Evolutionary conservation across 2,113 vertebrate species (phyloP).

Genomic region (Pionites leucogaster): DNA sequence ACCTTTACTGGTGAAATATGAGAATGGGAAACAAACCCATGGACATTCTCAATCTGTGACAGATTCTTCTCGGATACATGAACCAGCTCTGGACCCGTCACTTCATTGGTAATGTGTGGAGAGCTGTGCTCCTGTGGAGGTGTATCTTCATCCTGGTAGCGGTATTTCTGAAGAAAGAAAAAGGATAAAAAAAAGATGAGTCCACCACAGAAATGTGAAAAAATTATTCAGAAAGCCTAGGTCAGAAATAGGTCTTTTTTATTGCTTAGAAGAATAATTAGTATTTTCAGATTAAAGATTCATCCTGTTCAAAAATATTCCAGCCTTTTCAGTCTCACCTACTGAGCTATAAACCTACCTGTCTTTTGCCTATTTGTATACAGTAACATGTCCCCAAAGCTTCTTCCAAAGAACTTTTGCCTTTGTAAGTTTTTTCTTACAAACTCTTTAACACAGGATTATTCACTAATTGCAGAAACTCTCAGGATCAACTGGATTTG

Average conservation of each 20-base stretch:
- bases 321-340: background rate
- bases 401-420: background rate
- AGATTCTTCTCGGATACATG: slow-evolving; percentile 95
- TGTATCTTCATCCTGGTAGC: slow-evolving; percentile 91
- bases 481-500: background rate
- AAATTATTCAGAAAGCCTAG: background rate
- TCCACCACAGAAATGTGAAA: background rate
- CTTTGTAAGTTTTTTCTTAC: background rate
- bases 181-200: background rate
- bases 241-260: background rate
- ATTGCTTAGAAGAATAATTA: background rate
- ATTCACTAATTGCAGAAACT: background rate
- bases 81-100: slow-evolving; percentile 87
- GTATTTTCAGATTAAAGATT: background rate
- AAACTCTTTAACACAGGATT: background rate
- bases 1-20: slow-evolving; percentile 99
- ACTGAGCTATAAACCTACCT: background rate
- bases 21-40: slow-evolving; percentile 92
- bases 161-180: slow-evolving; percentile 85
- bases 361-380: background rate
- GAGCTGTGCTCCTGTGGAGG: slow-evolving; percentile 88
- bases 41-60: slow-evolving; percentile 93
- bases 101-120: slow-evolving; percentile 84
- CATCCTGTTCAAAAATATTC: background rate
- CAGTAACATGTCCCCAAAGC: background rate